A percentile compares a stretch with the other conserved stretches of the same genome.
These are phyloP conservation scores for Melanostoma scalare DNA, from an alignment of 2,888 invertebrate genomes.

Conservation along the genomic window DNA sequence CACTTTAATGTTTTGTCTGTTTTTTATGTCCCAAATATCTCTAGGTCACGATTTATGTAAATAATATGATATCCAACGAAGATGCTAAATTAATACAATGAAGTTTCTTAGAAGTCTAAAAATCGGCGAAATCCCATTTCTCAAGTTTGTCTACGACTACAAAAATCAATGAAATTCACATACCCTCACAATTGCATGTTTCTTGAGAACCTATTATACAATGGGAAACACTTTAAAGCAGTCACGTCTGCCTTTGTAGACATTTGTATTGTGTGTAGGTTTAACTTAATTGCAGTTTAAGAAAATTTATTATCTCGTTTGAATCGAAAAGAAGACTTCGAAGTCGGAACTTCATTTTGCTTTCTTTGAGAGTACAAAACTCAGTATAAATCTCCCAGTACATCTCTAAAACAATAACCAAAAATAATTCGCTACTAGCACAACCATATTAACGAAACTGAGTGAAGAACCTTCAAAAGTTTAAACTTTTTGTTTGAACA, in stretches of 20 bases:
- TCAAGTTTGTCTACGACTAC: no score
- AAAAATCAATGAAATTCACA: no score
- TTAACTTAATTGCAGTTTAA: slow-evolving; percentile 24
- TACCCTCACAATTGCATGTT: no score
- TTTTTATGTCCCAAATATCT: no score
- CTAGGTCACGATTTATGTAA: no score
- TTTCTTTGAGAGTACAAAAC: slow-evolving; percentile 44
- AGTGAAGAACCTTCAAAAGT: slow-evolving; percentile 26
- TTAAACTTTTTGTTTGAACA: slow-evolving; percentile 26
- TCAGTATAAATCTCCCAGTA: slow-evolving; percentile 53
- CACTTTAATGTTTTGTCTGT: no score
- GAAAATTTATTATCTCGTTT: slow-evolving; percentile 14
- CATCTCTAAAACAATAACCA: slow-evolving; percentile 17
- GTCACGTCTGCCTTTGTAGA: slow-evolving; percentile 1
- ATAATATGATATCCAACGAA: no score
- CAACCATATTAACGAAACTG: not conserved
- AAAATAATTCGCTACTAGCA: slow-evolving; percentile 15
- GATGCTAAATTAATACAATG: no score
- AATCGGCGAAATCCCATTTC: no score
- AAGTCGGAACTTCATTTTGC: not conserved
- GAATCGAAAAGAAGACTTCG: slow-evolving; percentile 4
- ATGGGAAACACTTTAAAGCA: not conserved
- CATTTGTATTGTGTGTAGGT: not conserved
- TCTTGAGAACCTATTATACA: no score
- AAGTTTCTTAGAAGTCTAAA: no score